Evolutionary conservation across 2,888 invertebrate genomes (phyloP), one percentile per base, ranked within the genome.

Genomic region (Diarsia dahlii): DNA sequence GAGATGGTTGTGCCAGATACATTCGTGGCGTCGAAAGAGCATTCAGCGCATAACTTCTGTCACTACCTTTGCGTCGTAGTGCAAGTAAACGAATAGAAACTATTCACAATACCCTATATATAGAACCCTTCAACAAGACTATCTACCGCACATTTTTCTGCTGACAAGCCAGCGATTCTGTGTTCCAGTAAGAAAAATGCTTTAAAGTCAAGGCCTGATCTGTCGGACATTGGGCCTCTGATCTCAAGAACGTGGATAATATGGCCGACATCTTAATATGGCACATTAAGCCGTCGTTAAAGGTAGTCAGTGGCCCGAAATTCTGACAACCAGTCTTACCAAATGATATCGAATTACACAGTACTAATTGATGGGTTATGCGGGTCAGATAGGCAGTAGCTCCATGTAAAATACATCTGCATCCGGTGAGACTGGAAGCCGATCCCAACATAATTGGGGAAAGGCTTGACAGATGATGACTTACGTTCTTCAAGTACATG

Each of bases 401-500:
- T 6, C 39, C 39, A 39, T 39, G 39, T 39, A 39, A 39, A 39
- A 39, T 39, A 39, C 39, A n/a, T n/a, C n/a, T n/a, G n/a, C n/a
- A n/a, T n/a, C n/a, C 8, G 39, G 39, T 39, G 39, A 39, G 8
- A 39, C 39, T 39, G 39, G 8, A 39, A 39, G 39, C 8, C 8
- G 39, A 39, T 6, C 39, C 39, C 39, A 39, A 39, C 8, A 39
- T 39, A 39, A 8, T 6, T 39, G 39, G 8, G 39, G 8, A 39
- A 39, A 5, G 39, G 39, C 39, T 39, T 39, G 39, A 4, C 39
- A 39, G 39, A 39, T 39, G 39, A 5, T 39, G 39, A 39, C 39
- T 39, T 71, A 97, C 97, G 90, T 97, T 96, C 86, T 97, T 97
- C 48, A 98, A 91, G 89, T 97, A 97, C 18, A 95, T 89, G 23